Base-by-base conservation (phyloP, 2,113 vertebrate genomes). In the Leptobrachium ailaonicum region DNA sequence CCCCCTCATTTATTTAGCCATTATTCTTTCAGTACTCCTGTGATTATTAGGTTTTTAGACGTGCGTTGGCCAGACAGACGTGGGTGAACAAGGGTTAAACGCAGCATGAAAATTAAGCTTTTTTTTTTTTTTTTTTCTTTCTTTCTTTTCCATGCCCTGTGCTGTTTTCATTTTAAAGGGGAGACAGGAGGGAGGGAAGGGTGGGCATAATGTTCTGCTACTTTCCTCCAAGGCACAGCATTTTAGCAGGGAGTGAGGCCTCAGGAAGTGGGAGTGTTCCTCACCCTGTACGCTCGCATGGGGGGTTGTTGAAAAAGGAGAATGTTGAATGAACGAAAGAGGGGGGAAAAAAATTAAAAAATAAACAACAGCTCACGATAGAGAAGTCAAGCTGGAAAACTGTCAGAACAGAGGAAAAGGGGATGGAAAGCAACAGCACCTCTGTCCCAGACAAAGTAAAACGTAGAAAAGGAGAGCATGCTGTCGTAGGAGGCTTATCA, bases 211-310 rank as follows among this genome's bases (percentile, higher is more conserved):
- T 9, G 80, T 79, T 20, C 83, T 85, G 68, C 83, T 83, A 78
- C 66, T 71, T 76, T n/a, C 3, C 2, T 68, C 76, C 42, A 85
- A 85, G 83, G 81, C 84, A 77, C 83, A 50, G 85, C 84, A 87
- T 86, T 83, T 83, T 85, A 85, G 83, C 85, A 85, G 81, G 40
- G 1, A 82, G 85, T 85, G 88, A 90, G 92, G 92, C 91, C 90
- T 94, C 95, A 94, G 96, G 95, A 98, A 98, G 88, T 95, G 95
- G 94, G 96, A 95, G 95, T 94, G 90, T 89, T 91, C 89, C 86
- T 88, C 85, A 88, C 88, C 93, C 84, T 32, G 71, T 74, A 85
- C 86, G 87, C 85, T 82, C 70, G 83, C 79, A 84, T 84, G 87
- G 89, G 89, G 88, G 91, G 86, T 88, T 90, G 92, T 92, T 92